A percentile compares a stretch with the other conserved stretches of the same genome.
Evolutionary conservation across 2,888 invertebrate genomes (phyloP).

Genomic region (Ligdia adustata): DNA sequence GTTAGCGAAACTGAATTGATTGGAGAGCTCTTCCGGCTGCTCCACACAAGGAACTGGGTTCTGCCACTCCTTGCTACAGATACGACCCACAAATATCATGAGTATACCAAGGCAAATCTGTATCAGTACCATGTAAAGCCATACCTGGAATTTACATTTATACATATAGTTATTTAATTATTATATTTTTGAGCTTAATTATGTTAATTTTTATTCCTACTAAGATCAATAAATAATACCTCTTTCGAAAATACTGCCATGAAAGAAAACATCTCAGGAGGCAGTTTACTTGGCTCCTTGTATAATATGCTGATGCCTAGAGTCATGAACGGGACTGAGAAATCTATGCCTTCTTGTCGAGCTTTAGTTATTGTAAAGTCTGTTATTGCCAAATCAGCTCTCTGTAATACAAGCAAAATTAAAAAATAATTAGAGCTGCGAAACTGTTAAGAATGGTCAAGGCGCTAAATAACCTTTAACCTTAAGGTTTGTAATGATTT

Average conservation of each 20-base stretch:
- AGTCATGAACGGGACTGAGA: conserved; percentile 98
- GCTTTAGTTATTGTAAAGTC: conserved; percentile 95
- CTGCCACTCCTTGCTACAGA: conserved; percentile 94
- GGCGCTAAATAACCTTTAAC: too few relatives aligned
- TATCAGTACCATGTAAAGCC: conserved; percentile 92
- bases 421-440: too few relatives aligned
- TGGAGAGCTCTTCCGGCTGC: conserved; percentile 91
- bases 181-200: too few relatives aligned
- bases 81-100: conserved; percentile 92
- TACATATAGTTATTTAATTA: too few relatives aligned
- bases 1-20: conserved; percentile 93
- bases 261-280: conserved; percentile 96
- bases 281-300: conserved; percentile 92
- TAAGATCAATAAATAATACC: conserved; percentile 44
- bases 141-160: conserved; percentile 85
- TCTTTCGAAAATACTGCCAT: conserved; percentile 94
- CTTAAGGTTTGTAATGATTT: too few relatives aligned
- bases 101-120: conserved; percentile 90
- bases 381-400: conserved; percentile 95
- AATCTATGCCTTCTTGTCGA: conserved; percentile 95
- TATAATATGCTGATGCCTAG: conserved; percentile 95
- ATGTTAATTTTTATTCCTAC: too few relatives aligned
- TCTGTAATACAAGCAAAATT: conserved; percentile 74
- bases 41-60: conserved; percentile 94
- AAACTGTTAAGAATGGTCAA: too few relatives aligned